These are phyloP conservation scores for Hypotaenidia okinawae DNA, from an alignment of 2,797 vertebrate genomes.

Conservation along the genomic window DNA sequence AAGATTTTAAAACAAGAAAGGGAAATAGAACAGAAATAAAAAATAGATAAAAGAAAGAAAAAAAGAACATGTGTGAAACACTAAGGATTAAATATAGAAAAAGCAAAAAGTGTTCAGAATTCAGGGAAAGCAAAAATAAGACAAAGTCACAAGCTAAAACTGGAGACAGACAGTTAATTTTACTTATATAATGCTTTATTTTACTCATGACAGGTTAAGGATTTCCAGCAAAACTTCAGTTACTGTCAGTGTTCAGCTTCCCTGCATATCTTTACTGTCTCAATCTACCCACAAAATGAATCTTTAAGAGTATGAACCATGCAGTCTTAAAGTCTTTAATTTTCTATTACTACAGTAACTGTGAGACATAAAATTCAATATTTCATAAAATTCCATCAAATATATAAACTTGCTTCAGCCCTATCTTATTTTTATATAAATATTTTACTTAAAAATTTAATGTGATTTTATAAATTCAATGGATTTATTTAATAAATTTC, in stretches of 20 bases:
- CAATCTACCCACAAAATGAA: background rate
- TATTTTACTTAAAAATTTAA: background rate
- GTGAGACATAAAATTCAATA: background rate
- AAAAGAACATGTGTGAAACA: background rate
- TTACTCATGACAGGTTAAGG: background rate
- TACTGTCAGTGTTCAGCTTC: background rate
- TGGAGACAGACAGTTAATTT: background rate
- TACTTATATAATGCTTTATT: background rate
- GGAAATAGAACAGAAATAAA: background rate
- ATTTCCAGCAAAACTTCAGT: background rate
- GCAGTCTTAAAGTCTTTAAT: background rate
- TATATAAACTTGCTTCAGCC: fast-evolving
- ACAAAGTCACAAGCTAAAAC: background rate
- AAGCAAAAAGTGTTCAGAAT: background rate
- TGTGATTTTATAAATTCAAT: background rate
- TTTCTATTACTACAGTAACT: background rate
- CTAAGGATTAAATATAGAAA: background rate
- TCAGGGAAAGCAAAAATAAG: background rate
- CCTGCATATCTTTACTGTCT: background rate
- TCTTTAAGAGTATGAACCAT: background rate
- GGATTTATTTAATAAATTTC: background rate
- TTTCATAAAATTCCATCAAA: background rate
- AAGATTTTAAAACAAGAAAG: background rate
- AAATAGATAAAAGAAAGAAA: background rate
- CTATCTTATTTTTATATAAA: background rate